A percentile compares a stretch with the other conserved stretches of the same genome.
phyloP scores from a whole-genome alignment of 2,888 invertebrate species.

The Helicoverpa assulta region DNA sequence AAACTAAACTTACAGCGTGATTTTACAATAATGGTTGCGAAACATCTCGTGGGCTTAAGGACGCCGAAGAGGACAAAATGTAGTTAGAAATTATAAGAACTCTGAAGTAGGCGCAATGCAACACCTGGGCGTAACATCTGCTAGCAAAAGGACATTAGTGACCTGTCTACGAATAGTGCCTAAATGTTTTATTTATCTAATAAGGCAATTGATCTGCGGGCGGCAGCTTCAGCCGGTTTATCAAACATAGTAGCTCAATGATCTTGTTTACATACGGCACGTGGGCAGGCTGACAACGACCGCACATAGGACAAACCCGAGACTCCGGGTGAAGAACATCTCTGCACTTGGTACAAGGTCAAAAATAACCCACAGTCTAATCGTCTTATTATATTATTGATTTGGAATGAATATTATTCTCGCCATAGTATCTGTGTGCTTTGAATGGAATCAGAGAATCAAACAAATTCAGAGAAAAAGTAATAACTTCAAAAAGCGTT shows the following conservation, averaged over 20 bases:
- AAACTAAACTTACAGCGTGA: background rate
- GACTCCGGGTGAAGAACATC: slow-evolving; percentile 36
- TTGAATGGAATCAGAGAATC: background rate
- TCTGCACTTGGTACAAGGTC: slow-evolving; percentile 7
- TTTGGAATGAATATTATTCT: background rate
- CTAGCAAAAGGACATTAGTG: slow-evolving; percentile 10
- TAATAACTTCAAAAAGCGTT: background rate
- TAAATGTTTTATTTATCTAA: slow-evolving; percentile 59
- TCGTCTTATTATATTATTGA: slow-evolving; percentile 15
- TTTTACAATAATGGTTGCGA: slow-evolving; percentile 12
- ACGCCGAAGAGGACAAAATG: too few relatives aligned
- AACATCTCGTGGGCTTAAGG: slow-evolving; percentile 4
- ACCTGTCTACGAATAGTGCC: slow-evolving; percentile 2
- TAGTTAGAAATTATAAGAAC: background rate
- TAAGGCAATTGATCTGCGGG: slow-evolving; percentile 35
- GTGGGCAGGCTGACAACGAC: slow-evolving; percentile 56
- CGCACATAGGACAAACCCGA: slow-evolving; percentile 33
- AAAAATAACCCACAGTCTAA: slow-evolving; percentile 8
- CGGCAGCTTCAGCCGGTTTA: slow-evolving; percentile 55
- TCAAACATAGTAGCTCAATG: slow-evolving; percentile 63
- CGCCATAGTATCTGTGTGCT: background rate
- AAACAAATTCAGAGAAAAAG: background rate
- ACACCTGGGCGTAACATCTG: background rate
- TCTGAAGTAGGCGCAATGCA: background rate
- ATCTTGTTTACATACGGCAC: slow-evolving; percentile 69